Evolutionary conservation across 1,140 invertebrate genomes (phyloP), one percentile per base, ranked within the genome.

Genomic region (Mesaphorura yosii): DNA sequence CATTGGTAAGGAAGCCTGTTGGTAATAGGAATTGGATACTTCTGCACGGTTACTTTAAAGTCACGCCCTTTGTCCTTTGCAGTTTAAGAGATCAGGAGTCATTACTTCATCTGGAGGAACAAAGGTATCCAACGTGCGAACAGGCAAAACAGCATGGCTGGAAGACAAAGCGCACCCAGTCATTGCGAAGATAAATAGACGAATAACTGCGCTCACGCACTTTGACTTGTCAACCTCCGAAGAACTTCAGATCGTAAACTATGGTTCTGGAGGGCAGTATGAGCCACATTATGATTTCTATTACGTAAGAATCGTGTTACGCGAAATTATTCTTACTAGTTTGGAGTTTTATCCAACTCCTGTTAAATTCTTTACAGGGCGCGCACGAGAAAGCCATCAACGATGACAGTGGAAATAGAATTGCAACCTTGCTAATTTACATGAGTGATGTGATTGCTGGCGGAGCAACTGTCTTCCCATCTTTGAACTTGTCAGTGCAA

Each of bases 271-370:
- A n/a, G 95, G 94, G 0, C 94, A 98, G 71, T 98, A 98, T 70
- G 93, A 97, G 66, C 93, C 94, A n/a, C 95, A 99, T 70, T 98
- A 84, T 73, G 95, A n/a, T n/a, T n/a, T n/a, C n/a, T n/a, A n/a
- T n/a, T n/a, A n/a, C n/a, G n/a, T n/a, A n/a, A n/a, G n/a, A n/a
- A n/a, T n/a, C n/a, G n/a, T n/a, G n/a, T n/a, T n/a, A n/a, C n/a
- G n/a, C n/a, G n/a, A n/a, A n/a, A n/a, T n/a, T n/a, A n/a, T n/a
- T n/a, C n/a, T n/a, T n/a, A n/a, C n/a, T n/a, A n/a, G n/a, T n/a
- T n/a, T n/a, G n/a, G n/a, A n/a, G n/a, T n/a, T n/a, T n/a, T n/a
- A n/a, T n/a, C n/a, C n/a, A n/a, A n/a, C n/a, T n/a, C n/a, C n/a
- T n/a, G n/a, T 54, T 60, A 55, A 60, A 55, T 64, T 65, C 70